phyloP scores from a whole-genome alignment of 2,113 vertebrate species.

The Butorides virescens region DNA sequence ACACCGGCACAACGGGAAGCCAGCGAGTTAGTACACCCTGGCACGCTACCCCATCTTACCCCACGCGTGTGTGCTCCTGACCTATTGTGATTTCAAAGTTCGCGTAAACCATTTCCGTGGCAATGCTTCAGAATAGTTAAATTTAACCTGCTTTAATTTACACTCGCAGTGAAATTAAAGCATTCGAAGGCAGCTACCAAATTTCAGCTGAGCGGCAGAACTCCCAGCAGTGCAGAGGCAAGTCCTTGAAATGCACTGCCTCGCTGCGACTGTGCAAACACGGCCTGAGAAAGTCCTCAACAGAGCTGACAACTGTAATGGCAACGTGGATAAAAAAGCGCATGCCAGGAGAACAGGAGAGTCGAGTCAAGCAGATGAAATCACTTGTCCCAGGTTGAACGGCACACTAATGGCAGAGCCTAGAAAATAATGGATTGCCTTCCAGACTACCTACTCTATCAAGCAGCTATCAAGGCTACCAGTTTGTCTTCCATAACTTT shows the following conservation, averaged over 20 bases:
- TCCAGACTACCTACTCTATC: not conserved
- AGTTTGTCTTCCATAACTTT: not conserved
- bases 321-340: not conserved
- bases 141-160: not conserved
- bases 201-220: not conserved
- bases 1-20: not conserved
- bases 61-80: not conserved
- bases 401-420: not conserved
- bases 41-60: not conserved
- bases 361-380: not conserved
- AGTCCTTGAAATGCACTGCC: not conserved
- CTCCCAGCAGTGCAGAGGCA: not conserved
- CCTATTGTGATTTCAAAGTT: not conserved
- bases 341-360: not conserved
- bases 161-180: not conserved
- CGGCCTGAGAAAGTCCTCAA: not conserved
- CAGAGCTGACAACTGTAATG: not conserved
- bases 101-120: not conserved
- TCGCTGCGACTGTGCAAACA: not conserved
- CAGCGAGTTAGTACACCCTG: not conserved
- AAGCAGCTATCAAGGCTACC: not conserved
- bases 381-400: not conserved
- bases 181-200: not conserved
- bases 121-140: not conserved
- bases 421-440: not conserved